Conservation (phyloP, 23 tunicate genomes). For the Botrylloides violaceus region DNA sequence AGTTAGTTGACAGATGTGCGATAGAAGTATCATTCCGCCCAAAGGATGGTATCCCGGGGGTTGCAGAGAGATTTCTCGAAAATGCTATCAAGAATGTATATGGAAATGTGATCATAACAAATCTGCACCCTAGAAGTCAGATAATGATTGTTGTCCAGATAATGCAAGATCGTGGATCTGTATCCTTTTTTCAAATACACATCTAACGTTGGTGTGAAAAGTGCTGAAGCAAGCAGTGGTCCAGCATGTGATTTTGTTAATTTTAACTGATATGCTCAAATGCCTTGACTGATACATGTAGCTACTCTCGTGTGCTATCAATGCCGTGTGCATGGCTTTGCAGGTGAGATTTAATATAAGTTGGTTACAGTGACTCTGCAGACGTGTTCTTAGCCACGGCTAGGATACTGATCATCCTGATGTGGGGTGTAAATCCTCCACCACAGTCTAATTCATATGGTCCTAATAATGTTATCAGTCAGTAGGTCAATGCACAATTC, state of each 20-base stretch:
- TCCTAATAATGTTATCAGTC: too few relatives aligned
- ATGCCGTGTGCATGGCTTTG: constrained; percentile 81
- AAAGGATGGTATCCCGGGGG: constrained; percentile 74
- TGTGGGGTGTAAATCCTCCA: too few relatives aligned
- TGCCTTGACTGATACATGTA: constrained; percentile 13
- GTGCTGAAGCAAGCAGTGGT: too few relatives aligned
- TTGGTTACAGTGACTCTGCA: too few relatives aligned
- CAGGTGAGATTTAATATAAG: constrained; percentile 62
- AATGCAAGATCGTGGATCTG: constrained; percentile 83
- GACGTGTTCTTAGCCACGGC: too few relatives aligned
- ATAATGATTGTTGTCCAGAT: constrained; percentile 68
- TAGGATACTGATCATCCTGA: too few relatives aligned
- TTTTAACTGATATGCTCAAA: background rate
- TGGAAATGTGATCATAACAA: constrained; percentile 39
- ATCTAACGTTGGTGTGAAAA: too few relatives aligned
- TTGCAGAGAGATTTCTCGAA: constrained; percentile 69
- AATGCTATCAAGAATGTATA: constrained; percentile 33
- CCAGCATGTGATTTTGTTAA: too few relatives aligned
- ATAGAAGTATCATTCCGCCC: constrained; percentile 89
- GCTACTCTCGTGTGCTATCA: constrained; percentile 84
- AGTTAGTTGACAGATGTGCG: constrained; percentile 49
- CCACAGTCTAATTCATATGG: too few relatives aligned
- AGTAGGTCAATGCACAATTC: too few relatives aligned
- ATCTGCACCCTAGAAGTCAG: constrained; percentile 48
- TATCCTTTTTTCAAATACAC: too few relatives aligned